Percentiles rank a stretch among this genome's conserved stretches.
Conservation (phyloP, 2,113 vertebrate genomes). For the Clarias macrocephalus region DNA sequence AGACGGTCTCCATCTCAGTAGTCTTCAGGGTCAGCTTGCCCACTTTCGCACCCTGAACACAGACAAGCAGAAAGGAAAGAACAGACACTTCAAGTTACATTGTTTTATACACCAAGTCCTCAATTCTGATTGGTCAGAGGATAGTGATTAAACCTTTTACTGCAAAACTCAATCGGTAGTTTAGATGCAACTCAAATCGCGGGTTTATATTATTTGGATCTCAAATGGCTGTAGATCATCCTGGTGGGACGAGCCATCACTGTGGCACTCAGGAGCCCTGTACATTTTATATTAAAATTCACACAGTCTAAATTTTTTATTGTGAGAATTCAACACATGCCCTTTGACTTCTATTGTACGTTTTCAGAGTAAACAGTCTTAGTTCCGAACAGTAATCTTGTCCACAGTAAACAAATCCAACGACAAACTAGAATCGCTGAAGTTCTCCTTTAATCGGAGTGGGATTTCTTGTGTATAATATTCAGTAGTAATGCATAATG, state of each 20-base stretch:
- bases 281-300: background rate
- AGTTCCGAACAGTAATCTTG: background rate
- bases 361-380: background rate
- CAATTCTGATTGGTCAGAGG: background rate
- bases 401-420: background rate
- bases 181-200: background rate
- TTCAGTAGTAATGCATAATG: background rate
- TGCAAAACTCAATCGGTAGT: background rate
- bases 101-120: background rate
- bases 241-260: too few relatives aligned
- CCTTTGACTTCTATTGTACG: background rate
- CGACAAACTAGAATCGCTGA: background rate
- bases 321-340: background rate
- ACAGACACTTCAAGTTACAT: background rate
- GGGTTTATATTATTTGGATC: background rate
- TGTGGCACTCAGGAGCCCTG: too few relatives aligned
- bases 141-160: background rate
- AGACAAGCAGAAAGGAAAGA: background rate
- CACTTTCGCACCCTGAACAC: constrained; percentile 84
- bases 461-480: background rate
- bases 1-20: constrained; percentile 95
- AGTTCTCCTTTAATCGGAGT: background rate
- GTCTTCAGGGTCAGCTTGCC: constrained; percentile 94
- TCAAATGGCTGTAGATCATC: too few relatives aligned
- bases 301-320: background rate